phyloP scores from a whole-genome alignment of 2,888 invertebrate species.

The Diadromus collaris region DNA sequence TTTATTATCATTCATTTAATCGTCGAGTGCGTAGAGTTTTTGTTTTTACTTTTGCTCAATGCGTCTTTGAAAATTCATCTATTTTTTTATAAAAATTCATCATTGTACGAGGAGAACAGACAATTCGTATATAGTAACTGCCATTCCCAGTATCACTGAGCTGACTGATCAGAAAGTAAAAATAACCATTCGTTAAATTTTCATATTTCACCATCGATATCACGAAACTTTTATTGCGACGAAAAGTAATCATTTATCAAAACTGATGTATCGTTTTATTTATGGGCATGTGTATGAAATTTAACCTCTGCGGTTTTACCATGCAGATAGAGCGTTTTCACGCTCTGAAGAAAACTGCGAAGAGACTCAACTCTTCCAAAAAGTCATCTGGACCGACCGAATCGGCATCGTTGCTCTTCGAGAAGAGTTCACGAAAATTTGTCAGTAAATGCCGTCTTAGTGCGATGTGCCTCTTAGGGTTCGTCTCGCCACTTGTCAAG shows the following conservation, averaged over 20 bases:
- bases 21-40: not conserved
- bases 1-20: not conserved
- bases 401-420: conserved; percentile 55
- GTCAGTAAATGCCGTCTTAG: conserved; percentile 50
- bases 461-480: conserved; percentile 63
- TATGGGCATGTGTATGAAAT: not conserved
- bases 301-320: conserved; percentile 9
- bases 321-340: conserved; percentile 49
- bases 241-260: not conserved
- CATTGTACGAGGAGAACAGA: not conserved
- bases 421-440: conserved; percentile 46
- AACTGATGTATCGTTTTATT: not conserved
- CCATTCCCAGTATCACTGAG: not conserved
- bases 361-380: conserved; percentile 29
- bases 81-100: not conserved
- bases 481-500: conserved; percentile 25
- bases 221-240: not conserved
- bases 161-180: not conserved
- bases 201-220: not conserved
- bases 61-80: not conserved
- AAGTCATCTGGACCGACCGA: conserved; percentile 48
- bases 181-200: not conserved
- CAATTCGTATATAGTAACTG: not conserved
- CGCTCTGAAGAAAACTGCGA: conserved; percentile 42
- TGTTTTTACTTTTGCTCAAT: not conserved